Conservation (phyloP, 1,140 invertebrate species). For the Odontomachus brunneus region DNA sequence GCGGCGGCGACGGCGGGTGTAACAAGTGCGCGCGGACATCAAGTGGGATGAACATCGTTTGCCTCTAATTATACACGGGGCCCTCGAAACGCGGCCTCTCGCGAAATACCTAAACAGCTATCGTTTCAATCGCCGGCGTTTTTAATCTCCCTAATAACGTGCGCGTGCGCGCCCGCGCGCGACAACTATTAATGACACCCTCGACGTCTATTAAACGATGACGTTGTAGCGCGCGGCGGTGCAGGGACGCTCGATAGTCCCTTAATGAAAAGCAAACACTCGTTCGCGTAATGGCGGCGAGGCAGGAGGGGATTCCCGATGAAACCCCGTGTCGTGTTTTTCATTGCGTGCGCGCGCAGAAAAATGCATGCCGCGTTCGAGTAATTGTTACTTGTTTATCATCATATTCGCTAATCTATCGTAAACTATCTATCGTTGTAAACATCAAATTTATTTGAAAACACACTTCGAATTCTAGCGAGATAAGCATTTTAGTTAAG, state of each 20-base stretch:
- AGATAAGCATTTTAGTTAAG: too few relatives aligned
- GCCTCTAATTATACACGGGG: conserved; percentile 38
- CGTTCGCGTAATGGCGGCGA: background rate
- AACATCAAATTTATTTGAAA: too few relatives aligned
- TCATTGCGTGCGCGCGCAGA: too few relatives aligned
- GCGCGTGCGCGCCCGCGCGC: background rate
- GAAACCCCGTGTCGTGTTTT: background rate
- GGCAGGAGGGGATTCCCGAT: background rate
- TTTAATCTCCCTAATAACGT: conserved; percentile 47
- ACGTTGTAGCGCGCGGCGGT: conserved; percentile 9
- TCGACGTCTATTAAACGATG: conserved; percentile 41
- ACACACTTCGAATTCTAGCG: too few relatives aligned
- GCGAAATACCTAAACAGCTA: conserved; percentile 13
- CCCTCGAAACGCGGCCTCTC: conserved; percentile 3
- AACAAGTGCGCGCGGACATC: background rate
- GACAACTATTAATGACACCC: conserved; percentile 36
- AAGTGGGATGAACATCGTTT: conserved; percentile 11
- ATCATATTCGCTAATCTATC: too few relatives aligned
- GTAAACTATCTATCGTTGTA: too few relatives aligned
- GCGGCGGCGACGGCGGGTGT: too few relatives aligned
- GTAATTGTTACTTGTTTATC: too few relatives aligned
- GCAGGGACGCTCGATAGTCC: conserved; percentile 30
- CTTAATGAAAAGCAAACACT: conserved; percentile 48
- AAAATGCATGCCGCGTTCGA: too few relatives aligned
- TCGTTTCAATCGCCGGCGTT: conserved; percentile 23